Conservation (phyloP, 2,113 vertebrate species). For the Passer montanus region DNA sequence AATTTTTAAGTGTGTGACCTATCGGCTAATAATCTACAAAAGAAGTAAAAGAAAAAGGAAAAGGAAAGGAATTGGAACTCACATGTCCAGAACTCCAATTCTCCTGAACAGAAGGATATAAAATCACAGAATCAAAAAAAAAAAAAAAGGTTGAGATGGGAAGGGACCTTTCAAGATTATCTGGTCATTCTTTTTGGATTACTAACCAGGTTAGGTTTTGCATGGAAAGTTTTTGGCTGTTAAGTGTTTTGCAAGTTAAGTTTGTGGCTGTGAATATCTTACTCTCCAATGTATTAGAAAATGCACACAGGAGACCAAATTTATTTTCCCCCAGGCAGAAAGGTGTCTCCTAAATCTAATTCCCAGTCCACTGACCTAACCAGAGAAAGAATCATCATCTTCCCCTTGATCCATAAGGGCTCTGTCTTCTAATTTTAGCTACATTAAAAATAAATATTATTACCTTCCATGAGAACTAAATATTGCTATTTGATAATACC, state of each 20-base stretch:
- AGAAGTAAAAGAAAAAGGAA: background rate
- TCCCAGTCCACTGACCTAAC: background rate
- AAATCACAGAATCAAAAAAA: background rate
- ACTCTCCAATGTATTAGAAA: fast-evolving
- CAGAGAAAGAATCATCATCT: background rate
- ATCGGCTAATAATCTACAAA: background rate
- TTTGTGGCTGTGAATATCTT: background rate
- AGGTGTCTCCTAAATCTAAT: background rate
- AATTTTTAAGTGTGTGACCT: background rate
- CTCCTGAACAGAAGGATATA: background rate
- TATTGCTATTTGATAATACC: background rate
- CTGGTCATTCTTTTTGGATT: background rate
- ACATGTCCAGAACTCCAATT: background rate
- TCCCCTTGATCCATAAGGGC: background rate
- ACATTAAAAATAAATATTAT: background rate
- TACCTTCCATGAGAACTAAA: background rate
- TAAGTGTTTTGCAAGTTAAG: background rate
- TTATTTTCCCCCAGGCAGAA: background rate
- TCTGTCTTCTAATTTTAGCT: background rate
- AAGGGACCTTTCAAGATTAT: background rate
- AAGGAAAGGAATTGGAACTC: background rate
- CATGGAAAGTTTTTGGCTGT: background rate
- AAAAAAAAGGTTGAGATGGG: background rate
- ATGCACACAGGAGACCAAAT: background rate
- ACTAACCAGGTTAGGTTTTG: background rate